Conservation (phyloP, 1,140 invertebrate genomes). For the Oppia nitens region DNA sequence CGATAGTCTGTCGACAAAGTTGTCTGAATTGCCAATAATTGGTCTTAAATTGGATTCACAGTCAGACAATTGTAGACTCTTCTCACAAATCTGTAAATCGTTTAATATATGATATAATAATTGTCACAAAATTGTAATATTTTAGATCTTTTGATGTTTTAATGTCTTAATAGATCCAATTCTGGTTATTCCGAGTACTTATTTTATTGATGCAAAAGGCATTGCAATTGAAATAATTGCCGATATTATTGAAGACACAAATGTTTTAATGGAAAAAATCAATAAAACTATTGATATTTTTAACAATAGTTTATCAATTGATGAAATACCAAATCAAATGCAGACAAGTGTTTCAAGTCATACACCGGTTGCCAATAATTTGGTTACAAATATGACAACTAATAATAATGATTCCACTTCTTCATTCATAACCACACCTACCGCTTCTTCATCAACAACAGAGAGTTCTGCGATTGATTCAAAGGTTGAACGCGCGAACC, state of each 20-base stretch:
- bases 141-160: neutral
- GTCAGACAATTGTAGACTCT: neutral
- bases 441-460: neutral
- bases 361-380: neutral
- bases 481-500: constrained; percentile 5
- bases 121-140: neutral
- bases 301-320: neutral
- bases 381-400: neutral
- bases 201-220: constrained; percentile 62
- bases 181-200: constrained; percentile 60
- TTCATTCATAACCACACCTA: neutral
- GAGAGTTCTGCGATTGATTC: neutral
- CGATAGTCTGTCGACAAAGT: neutral
- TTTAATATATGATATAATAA: neutral
- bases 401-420: neutral
- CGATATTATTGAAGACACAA: constrained; percentile 29
- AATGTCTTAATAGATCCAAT: constrained; percentile 45
- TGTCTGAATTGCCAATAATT: neutral
- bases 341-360: neutral
- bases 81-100: neutral
- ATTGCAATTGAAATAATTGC: constrained; percentile 54
- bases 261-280: constrained; percentile 26
- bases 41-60: neutral
- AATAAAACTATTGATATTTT: constrained; percentile 28
- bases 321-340: neutral